Evolutionary conservation across 2,113 vertebrate genomes (phyloP), one percentile per base, ranked within the genome.

Genomic region (Erythrocercus mccallii): DNA sequence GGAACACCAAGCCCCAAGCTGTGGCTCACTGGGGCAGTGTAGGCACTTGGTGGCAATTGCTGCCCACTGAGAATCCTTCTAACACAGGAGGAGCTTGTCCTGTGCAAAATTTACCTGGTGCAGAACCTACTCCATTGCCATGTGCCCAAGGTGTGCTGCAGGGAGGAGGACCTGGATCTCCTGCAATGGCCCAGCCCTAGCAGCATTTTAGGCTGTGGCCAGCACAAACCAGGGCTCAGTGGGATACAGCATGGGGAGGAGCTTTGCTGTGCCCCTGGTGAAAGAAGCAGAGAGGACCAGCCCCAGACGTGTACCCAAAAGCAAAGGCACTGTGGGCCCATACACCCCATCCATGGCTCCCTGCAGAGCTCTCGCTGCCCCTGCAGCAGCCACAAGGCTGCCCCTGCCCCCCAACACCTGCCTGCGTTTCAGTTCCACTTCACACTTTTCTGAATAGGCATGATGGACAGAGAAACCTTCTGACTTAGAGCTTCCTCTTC

Each of bases 121-220:
- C 31, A 66, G 61, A 37, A 69, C 27, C 45, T 19, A 4, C 11
- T 44, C 47, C 0, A 0, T 40, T 6, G 4, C 28, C 23, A n/a
- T 0, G 0, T n/a, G 58, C 50, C 6, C 3, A 23, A 23, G 35
- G 64, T 33, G 33, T 15, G 30, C n/a, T 42, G 30, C 9, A 3
- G 51, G 37, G 50, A 40, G 0, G 1, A 33, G 37, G 24, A 40
- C 16, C 48, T 45, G 35, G 16, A 56, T 31, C 22, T 22, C 50
- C 65, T 37, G 45, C 2, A 2, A 28, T 44, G 3, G 0, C 24
- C n/a, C 83, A 62, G 42, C 44, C 73, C 57, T 53, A 56, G 51
- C 42, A 85, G 53, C 69, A 5, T 35, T 81, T 53, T 33, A 33
- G 70, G 70, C 65, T 64, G 35, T 16, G n/a, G 62, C 19, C 35